Conservation (phyloP, 1,140 invertebrate genomes). For the Akabosia matsudoensis region DNA sequence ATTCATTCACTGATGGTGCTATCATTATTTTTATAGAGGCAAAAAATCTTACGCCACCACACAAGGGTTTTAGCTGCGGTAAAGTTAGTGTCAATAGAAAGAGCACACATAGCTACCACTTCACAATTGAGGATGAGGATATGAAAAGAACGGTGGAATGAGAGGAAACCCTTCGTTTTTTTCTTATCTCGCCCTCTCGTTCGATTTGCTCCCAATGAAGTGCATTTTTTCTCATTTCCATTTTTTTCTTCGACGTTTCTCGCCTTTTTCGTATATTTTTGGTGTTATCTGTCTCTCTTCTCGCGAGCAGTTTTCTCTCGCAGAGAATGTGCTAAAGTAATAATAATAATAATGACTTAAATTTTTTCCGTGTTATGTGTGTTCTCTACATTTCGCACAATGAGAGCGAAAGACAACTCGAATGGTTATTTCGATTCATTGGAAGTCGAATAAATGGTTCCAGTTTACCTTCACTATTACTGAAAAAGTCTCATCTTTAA, state of each 20-base stretch:
- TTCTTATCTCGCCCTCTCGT: conserved; percentile 23
- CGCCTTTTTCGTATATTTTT: neutral
- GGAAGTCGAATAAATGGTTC: neutral
- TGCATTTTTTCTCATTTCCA: conserved; percentile 25
- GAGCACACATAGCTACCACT: neutral
- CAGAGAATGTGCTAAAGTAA: neutral
- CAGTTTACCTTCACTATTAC: neutral
- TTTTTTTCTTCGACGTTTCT: conserved; percentile 1
- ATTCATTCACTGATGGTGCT: conserved; percentile 7
- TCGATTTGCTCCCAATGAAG: conserved; percentile 23
- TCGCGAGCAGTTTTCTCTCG: neutral
- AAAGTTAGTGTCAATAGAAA: neutral
- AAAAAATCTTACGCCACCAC: no score
- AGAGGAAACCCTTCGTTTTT: conserved; percentile 10
- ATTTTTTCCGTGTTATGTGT: neutral
- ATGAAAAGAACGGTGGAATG: neutral
- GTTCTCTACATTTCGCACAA: neutral
- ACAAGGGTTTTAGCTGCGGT: neutral
- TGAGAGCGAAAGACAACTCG: neutral
- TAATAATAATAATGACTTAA: conserved; percentile 14
- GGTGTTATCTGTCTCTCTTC: neutral
- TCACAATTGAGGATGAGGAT: neutral
- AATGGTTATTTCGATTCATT: neutral
- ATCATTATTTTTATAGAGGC: no score
- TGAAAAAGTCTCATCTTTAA: neutral